Evolutionary conservation across 2,888 invertebrate species (phyloP), one percentile per base, ranked within the genome.

Genomic region (Lasioglossum villosulum): DNA sequence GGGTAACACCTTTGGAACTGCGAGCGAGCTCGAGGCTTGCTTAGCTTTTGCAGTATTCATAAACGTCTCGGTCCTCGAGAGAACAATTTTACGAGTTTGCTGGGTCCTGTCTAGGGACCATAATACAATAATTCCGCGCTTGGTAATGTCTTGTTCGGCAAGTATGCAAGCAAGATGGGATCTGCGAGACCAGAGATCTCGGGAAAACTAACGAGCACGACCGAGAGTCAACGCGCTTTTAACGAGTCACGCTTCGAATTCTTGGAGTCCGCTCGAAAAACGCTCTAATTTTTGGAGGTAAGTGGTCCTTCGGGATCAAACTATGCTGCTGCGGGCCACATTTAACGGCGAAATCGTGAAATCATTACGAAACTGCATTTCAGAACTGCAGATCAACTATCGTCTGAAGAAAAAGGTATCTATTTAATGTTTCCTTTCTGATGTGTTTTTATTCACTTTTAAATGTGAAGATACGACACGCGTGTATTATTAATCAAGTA

Each of bases 71-170:
- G n/a, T 30, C n/a, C 59, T 34, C 56, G n/a, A 12, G 45, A 78
- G 59, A n/a, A 73, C 70, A 39, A 70, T 70, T 73, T 74, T 71
- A 78, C 66, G 30, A 66, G 66, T 66, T 66, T 19, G 66, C 66
- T 8, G 3, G 30, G 30, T 34, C 30, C 19, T 66, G 66, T 66
- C 66, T 70, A 12, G 82, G 34, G 66, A 34, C 34, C 34, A 34
- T 34, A 34, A 34, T 34, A 66, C 66, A 66, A 66, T 66, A 34
- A 66, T 34, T 34, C 66, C 66, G 66, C 19, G 4, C 66, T 66
- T 8, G 66, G 66, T 66, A 66, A 66, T 66, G 34, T 66, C 66
- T 66, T 66, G 66, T 66, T 66, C 66, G 19, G 66, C 34, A 8
- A 19, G 66, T 34, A 19, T 16, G 66, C 16, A 3, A 30, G 66